Evolutionary conservation across 92 coral and sea anemone genomes (phyloP).

Genomic region (Porites rus): DNA sequence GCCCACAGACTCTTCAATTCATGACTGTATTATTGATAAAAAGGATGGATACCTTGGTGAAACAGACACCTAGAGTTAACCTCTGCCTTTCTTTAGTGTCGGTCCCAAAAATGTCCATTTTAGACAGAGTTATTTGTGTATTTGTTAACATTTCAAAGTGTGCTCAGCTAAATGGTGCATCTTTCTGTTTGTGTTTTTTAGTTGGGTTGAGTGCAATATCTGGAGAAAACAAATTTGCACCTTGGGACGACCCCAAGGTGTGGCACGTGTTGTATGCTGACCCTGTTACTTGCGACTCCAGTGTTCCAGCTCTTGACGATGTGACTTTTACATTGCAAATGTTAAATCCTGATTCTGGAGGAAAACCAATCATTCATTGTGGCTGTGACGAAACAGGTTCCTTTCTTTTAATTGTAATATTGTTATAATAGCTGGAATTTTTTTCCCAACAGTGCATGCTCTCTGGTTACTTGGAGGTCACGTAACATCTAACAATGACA

Average conservation of each 20-base stretch:
- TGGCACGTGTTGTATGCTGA: constrained; percentile 94
- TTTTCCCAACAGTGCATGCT: no score
- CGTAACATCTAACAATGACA: no score
- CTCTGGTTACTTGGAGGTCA: no score
- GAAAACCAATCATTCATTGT: constrained; percentile 83
- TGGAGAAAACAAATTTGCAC: constrained; percentile 81
- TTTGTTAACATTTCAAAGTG: no score
- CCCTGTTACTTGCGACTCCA: constrained; percentile 82
- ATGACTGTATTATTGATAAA: no score
- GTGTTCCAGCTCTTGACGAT: constrained; percentile 70
- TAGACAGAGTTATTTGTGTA: no score
- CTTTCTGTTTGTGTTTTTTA: constrained; percentile 34
- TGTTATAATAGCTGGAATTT: no score
- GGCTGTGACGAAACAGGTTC: constrained; percentile 91
- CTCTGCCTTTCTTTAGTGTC: no score
- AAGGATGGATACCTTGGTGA: no score
- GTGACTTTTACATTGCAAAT: constrained; percentile 75
- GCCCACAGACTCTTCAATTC: no score
- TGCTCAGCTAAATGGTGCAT: neutral
- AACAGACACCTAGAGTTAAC: no score
- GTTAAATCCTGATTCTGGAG: constrained; percentile 84
- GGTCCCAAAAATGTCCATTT: no score
- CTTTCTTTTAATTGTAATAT: neutral
- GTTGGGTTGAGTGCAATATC: constrained; percentile 59
- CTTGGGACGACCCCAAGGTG: constrained; percentile 80